Conservation (phyloP, 1,140 invertebrate genomes). For the Mycetomoellerius zeteki region DNA sequence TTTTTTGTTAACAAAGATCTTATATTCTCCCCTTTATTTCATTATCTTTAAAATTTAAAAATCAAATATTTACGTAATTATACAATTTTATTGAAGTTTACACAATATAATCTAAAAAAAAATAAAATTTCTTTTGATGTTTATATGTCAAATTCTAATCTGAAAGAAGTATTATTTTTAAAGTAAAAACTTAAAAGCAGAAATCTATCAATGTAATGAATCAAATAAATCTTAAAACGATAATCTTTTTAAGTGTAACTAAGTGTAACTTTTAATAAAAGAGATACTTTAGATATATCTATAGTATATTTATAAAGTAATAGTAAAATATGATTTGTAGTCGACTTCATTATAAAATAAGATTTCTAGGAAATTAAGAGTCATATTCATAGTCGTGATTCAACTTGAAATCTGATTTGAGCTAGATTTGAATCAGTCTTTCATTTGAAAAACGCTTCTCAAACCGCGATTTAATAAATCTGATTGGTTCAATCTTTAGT, state of each 20-base stretch:
- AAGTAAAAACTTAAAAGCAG: not conserved
- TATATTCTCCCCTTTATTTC: not conserved
- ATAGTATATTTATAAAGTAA: not conserved
- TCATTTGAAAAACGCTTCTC: too few relatives aligned
- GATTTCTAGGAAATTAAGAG: not conserved
- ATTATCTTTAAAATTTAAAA: not conserved
- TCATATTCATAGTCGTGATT: too few relatives aligned
- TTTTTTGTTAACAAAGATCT: not conserved
- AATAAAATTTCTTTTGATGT: not conserved
- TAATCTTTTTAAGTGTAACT: not conserved
- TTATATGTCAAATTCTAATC: not conserved
- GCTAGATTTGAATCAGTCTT: too few relatives aligned
- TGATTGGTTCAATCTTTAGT: too few relatives aligned
- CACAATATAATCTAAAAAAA: not conserved
- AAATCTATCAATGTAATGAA: not conserved
- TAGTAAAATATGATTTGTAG: not conserved
- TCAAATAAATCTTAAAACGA: not conserved
- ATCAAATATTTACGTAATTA: not conserved
- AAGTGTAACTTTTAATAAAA: too few relatives aligned
- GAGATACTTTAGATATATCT: not conserved
- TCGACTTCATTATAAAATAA: not conserved
- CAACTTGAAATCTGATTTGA: too few relatives aligned
- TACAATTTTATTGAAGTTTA: not conserved
- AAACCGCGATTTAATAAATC: too few relatives aligned
- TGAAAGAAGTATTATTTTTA: not conserved